Evolutionary conservation across 2,797 vertebrate species (phyloP).

Genomic region (Geotrypetes seraphini): DNA sequence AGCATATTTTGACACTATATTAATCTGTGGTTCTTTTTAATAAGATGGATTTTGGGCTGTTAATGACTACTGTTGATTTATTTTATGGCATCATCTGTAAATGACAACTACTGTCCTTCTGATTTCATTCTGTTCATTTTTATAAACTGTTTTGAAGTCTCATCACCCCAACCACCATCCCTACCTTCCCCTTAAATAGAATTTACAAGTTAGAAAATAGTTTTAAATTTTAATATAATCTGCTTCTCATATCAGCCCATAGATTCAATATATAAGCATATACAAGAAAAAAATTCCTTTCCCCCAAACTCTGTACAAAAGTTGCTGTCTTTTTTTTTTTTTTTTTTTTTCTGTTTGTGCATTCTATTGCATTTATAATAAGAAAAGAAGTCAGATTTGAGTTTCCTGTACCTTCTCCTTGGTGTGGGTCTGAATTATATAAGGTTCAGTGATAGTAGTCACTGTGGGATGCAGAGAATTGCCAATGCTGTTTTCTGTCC

Average conservation of each 20-base stretch:
- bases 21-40: constrained; percentile 72
- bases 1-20: constrained; percentile 79
- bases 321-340: constrained; percentile 55
- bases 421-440: constrained; percentile 81
- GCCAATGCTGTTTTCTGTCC: constrained; percentile 89
- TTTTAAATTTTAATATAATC: constrained; percentile 80
- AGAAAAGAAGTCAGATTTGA: constrained; percentile 76
- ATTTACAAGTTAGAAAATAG: constrained; percentile 92
- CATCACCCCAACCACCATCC: constrained; percentile 8
- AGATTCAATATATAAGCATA: constrained; percentile 88
- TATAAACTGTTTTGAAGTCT: constrained; percentile 43
- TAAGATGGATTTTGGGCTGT: constrained; percentile 65
- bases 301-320: constrained; percentile 89
- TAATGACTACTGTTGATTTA: constrained; percentile 65
- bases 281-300: constrained; percentile 84
- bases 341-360: constrained; percentile 71
- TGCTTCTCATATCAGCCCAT: constrained; percentile 75
- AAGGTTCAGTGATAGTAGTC: constrained; percentile 80
- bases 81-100: constrained; percentile 64
- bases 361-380: constrained; percentile 86
- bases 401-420: constrained; percentile 98
- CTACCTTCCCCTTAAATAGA: constrained; percentile 78
- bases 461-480: constrained; percentile 83
- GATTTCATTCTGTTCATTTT: background rate
- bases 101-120: constrained; percentile 32